phyloP scores from a whole-genome alignment of 23 tunicate species.

The Styela clava region DNA sequence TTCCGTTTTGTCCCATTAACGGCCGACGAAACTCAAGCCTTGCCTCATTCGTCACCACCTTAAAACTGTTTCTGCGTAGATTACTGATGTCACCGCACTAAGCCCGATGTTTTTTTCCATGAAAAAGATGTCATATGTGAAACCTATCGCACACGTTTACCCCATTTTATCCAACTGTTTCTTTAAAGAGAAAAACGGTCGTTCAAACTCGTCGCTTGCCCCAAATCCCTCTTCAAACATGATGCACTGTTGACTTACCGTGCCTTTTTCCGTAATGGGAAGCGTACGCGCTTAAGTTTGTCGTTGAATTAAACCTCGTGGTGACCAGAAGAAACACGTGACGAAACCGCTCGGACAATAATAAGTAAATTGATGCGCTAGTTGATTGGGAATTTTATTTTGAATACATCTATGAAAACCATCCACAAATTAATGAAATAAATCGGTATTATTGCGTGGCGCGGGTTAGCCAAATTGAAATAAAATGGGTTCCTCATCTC shows the following conservation, averaged over 20 bases:
- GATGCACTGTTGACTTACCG: slow-evolving; percentile 23
- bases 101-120: no score
- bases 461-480: not conserved
- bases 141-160: no score
- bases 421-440: no score
- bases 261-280: slow-evolving; percentile 27
- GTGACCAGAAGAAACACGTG: not conserved
- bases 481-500: not conserved
- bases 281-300: not conserved
- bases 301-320: slow-evolving; percentile 7
- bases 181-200: not conserved
- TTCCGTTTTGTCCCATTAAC: not conserved
- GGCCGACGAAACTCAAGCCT: not conserved
- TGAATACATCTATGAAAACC: no score
- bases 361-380: no score
- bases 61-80: not conserved
- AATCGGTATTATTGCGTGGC: not conserved
- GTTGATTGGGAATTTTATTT: no score
- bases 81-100: no score
- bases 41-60: not conserved
- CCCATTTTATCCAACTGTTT: not conserved
- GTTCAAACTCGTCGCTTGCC: slow-evolving; percentile 29
- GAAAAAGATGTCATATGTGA: no score
- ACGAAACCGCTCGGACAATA: not conserved
- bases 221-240: slow-evolving; percentile 41